A percentile compares a stretch with the other conserved stretches of the same genome.
phyloP scores from a whole-genome alignment of 2,888 invertebrate genomes.

The Drosophila stalkeri region DNA sequence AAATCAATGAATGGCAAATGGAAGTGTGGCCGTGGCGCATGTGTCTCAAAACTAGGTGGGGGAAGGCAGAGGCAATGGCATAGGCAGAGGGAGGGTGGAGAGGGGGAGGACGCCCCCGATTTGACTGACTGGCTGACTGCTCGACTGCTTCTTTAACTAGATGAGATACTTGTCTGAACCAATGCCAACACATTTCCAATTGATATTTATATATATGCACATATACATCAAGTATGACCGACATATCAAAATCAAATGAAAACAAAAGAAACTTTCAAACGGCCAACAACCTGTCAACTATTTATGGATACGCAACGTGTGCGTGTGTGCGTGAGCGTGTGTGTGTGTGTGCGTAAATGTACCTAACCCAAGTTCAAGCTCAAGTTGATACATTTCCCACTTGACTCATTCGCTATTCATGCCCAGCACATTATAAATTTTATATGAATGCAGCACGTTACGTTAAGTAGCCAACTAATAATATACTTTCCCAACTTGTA shows the following conservation, averaged over 20 bases:
- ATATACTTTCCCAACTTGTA: conserved; percentile 54
- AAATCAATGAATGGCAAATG: conserved; percentile 82
- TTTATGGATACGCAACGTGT: conserved; percentile 38
- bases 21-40: conserved; percentile 80
- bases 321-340: conserved; percentile 6
- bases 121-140: conserved; percentile 37
- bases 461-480: conserved; percentile 59
- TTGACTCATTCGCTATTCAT: conserved; percentile 66
- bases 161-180: conserved; percentile 7
- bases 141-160: conserved; percentile 20
- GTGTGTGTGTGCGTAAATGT: conserved; percentile 13
- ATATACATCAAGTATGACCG: conserved; percentile 7
- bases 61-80: conserved; percentile 5
- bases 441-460: conserved; percentile 41
- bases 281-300: conserved; percentile 66
- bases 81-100: conserved; percentile 19
- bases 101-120: conserved; percentile 40
- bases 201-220: conserved; percentile 51
- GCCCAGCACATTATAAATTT: conserved; percentile 60
- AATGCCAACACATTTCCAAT: conserved; percentile 26
- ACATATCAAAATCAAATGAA: conserved; percentile 31
- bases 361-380: conserved; percentile 59
- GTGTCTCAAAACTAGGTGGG: conserved; percentile 67
- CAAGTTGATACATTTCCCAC: conserved; percentile 52
- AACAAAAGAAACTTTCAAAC: conserved; percentile 69